Evolutionary conservation across 2,888 invertebrate species (phyloP).

Genomic region (Cosmia trapezina): DNA sequence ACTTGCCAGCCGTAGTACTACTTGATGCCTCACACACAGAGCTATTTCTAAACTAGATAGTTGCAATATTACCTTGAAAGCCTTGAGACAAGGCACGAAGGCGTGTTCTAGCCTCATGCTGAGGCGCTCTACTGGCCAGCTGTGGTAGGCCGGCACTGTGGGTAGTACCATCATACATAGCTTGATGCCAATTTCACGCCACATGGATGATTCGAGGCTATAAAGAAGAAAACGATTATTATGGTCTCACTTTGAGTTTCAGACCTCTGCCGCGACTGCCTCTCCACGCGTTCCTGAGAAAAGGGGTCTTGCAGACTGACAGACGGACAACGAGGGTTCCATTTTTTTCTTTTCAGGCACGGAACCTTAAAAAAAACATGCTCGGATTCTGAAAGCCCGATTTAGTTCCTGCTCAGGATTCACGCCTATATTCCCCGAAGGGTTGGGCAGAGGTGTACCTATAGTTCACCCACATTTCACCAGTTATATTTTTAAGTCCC

Average conservation of each 20-base stretch:
- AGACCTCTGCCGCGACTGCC: too few species aligned
- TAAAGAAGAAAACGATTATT: neutral
- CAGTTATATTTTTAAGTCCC: neutral
- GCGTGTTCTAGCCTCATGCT: constrained; percentile 90
- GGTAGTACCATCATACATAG: constrained; percentile 89
- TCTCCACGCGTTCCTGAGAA: too few species aligned
- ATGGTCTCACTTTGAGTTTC: neutral
- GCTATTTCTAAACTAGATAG: neutral
- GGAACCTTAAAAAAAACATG: too few species aligned
- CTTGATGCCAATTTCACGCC: constrained; percentile 91
- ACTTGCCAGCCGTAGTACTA: constrained; percentile 87
- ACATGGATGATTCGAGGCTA: constrained; percentile 90
- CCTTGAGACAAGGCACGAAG: constrained; percentile 89
- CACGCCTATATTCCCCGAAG: too few species aligned
- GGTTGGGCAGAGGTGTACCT: too few species aligned
- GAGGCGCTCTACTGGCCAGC: constrained; percentile 89
- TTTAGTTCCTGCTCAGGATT: too few species aligned
- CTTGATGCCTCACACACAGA: neutral
- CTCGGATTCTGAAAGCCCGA: too few species aligned
- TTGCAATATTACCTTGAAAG: constrained; percentile 79
- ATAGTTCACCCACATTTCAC: neutral
- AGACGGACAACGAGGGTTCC: too few species aligned
- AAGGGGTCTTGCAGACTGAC: too few species aligned
- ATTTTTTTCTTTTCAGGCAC: too few species aligned
- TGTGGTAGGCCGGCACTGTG: constrained; percentile 88